Percentiles rank a stretch among this genome's conserved stretches.
Evolutionary conservation across 2,888 invertebrate species (phyloP).

Genomic region (Heterodera filipjevi): DNA sequence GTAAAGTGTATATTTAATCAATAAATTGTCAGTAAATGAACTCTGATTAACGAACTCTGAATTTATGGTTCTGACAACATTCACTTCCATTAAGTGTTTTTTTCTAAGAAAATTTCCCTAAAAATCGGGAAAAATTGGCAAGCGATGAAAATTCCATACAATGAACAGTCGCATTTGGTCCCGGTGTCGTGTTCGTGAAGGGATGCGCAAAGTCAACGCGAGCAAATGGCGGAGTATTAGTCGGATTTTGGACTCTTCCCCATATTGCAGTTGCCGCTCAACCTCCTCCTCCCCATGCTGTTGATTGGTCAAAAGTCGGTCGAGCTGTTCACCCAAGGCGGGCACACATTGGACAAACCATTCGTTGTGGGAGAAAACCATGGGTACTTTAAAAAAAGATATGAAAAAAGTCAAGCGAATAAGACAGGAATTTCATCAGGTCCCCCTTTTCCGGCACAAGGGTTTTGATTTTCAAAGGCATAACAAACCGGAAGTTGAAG

Average conservation of each 20-base stretch:
- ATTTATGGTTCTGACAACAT: no score
- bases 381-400: not conserved
- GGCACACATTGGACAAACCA: conserved; percentile 10
- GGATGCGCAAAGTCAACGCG: not conserved
- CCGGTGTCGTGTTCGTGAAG: not conserved
- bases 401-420: no score
- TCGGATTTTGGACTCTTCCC: not conserved
- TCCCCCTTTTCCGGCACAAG: not conserved
- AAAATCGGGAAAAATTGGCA: no score
- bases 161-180: conserved; percentile 16
- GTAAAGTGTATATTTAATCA: no score
- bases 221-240: conserved; percentile 2
- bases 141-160: not conserved
- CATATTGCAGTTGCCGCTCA: no score
- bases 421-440: no score
- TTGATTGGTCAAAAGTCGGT: not conserved
- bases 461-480: no score
- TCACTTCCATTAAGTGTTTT: no score
- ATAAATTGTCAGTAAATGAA: no score
- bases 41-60: no score
- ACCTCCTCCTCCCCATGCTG: not conserved
- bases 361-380: not conserved
- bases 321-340: not conserved
- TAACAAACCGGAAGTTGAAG: not conserved
- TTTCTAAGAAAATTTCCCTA: no score